phyloP scores from a whole-genome alignment of 2,888 invertebrate genomes.

The Drosophila anomelani region DNA sequence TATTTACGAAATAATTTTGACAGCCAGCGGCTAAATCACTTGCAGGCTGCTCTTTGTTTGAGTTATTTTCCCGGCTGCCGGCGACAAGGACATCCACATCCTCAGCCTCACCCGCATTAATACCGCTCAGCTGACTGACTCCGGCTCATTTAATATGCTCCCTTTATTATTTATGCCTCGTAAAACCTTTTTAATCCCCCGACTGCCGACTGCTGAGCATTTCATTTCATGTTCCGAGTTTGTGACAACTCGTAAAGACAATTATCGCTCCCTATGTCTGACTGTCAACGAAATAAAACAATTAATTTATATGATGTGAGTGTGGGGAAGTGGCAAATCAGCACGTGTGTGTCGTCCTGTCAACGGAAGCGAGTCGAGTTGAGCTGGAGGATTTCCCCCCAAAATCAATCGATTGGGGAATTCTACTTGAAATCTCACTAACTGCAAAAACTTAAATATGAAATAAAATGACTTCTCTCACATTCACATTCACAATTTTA shows the following conservation, averaged over 20 bases:
- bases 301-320: slow-evolving; percentile 31
- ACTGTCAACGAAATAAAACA: slow-evolving; percentile 30
- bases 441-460: neutral
- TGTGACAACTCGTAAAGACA: slow-evolving; percentile 47
- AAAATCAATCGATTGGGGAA: slow-evolving; percentile 11
- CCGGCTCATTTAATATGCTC: slow-evolving; percentile 52
- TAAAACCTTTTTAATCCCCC: slow-evolving; percentile 45
- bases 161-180: slow-evolving; percentile 60
- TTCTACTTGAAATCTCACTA: neutral
- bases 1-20: slow-evolving; percentile 10
- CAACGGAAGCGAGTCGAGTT: slow-evolving; percentile 4
- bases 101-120: slow-evolving; percentile 1
- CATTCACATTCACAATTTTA: neutral
- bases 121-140: slow-evolving; percentile 30
- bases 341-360: slow-evolving; percentile 37
- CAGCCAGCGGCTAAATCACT: slow-evolving; percentile 19
- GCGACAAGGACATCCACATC: slow-evolving; percentile 22
- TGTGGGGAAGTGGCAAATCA: slow-evolving; percentile 11
- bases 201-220: slow-evolving; percentile 26
- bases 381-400: neutral
- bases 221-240: slow-evolving; percentile 40
- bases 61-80: slow-evolving; percentile 26
- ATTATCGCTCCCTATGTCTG: slow-evolving; percentile 36
- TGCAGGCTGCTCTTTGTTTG: slow-evolving; percentile 34
- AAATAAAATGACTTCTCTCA: neutral